A percentile compares a stretch with the other conserved stretches of the same genome.
Evolutionary conservation across 2,888 invertebrate genomes (phyloP).

Genomic region (Agrochola macilenta): DNA sequence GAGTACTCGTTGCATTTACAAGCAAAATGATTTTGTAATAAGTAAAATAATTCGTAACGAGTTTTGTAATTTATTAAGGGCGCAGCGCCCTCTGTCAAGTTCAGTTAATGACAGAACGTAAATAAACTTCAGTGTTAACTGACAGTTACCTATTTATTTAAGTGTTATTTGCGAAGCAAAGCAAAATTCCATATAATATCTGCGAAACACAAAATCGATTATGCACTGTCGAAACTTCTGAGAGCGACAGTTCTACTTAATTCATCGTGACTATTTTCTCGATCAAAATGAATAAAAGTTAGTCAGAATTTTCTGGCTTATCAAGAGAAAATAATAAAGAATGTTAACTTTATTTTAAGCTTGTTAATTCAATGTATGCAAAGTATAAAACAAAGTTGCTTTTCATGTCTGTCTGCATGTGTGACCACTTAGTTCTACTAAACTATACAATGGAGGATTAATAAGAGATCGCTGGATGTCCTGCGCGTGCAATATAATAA

Average conservation of each 20-base stretch:
- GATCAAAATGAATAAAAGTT: constrained; percentile 5
- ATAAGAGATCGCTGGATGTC: no score
- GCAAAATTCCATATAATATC: constrained; percentile 15
- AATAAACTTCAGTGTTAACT: constrained; percentile 31
- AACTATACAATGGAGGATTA: not conserved
- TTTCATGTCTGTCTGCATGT: not conserved
- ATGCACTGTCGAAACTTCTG: constrained; percentile 26
- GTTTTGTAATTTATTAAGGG: constrained; percentile 12
- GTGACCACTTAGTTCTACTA: not conserved
- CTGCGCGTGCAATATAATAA: no score
- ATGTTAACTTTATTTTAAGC: no score
- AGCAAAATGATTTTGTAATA: not conserved
- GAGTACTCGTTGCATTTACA: not conserved
- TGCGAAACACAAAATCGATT: constrained; percentile 30
- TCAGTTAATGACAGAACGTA: constrained; percentile 5
- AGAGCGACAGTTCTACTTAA: constrained; percentile 3
- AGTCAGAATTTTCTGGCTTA: not conserved
- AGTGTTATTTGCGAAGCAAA: constrained; percentile 14
- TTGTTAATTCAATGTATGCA: not conserved
- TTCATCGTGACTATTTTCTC: constrained; percentile 1
- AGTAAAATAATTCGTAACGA: not conserved
- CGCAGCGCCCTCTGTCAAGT: constrained; percentile 13
- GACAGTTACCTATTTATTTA: constrained; percentile 30
- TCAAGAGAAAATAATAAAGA: not conserved
- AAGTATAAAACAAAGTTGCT: not conserved